phyloP scores from a whole-genome alignment of 2,113 vertebrate species.

The Aegithalos caudatus region DNA sequence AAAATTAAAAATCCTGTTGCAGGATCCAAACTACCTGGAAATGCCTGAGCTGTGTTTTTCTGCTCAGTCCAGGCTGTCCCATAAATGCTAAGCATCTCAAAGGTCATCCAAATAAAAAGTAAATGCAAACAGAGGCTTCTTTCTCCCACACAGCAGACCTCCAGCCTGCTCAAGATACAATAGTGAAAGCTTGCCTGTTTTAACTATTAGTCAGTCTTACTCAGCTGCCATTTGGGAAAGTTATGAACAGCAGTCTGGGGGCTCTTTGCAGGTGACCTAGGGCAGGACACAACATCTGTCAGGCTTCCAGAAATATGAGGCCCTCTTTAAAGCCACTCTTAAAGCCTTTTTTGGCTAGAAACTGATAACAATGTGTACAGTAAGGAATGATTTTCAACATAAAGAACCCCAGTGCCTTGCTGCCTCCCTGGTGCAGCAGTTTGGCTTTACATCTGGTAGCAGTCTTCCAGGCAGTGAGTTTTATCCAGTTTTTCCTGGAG shows the following conservation, averaged over 20 bases:
- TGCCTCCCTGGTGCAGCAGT: background rate
- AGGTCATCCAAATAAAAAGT: slow-evolving; percentile 1
- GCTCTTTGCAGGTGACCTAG: background rate
- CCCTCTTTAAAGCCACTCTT: background rate
- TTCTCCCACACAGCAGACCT: background rate
- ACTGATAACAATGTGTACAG: background rate
- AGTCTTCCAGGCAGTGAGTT: background rate
- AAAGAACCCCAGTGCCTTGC: background rate
- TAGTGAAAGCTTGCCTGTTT: background rate
- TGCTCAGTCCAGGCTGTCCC: background rate
- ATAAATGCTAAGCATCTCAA: background rate
- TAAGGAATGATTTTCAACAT: background rate
- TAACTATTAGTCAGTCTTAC: background rate
- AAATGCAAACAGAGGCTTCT: background rate
- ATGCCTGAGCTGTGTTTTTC: background rate
- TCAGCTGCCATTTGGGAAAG: background rate
- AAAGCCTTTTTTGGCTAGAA: background rate
- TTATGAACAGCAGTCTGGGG: background rate
- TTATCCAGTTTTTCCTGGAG: background rate
- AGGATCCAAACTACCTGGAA: background rate
- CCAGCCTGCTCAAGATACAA: background rate
- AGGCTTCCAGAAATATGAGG: background rate
- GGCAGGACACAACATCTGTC: background rate
- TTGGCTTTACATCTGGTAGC: background rate
- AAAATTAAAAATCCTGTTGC: background rate